These are phyloP conservation scores for Hozukius guyotensis DNA, from an alignment of 2,797 vertebrate genomes.

Conservation along the genomic window DNA sequence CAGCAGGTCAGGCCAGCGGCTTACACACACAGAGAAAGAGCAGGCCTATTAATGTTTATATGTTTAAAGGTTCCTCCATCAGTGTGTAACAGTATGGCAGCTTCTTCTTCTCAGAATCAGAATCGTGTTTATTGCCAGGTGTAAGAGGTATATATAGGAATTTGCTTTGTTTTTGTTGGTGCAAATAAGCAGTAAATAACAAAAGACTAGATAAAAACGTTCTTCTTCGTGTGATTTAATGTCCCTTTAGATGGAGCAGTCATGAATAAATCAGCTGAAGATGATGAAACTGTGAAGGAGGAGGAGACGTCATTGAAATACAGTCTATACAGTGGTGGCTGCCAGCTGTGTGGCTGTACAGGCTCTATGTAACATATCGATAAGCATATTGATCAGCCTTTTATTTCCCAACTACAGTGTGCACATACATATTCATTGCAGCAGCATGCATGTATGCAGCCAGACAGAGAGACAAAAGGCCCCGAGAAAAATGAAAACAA, in stretches of 20 bases:
- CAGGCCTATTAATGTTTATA: conserved; percentile 10
- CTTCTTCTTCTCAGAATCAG: not conserved
- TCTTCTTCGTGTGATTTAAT: not conserved
- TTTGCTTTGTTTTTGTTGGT: too few relatives aligned
- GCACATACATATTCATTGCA: conserved; percentile 10
- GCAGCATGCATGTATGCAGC: not conserved
- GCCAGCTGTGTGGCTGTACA: not conserved
- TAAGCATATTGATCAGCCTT: conserved; percentile 44
- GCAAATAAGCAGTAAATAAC: too few relatives aligned
- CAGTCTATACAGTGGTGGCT: not conserved
- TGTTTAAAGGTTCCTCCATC: conserved; percentile 4
- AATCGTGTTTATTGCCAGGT: too few relatives aligned
- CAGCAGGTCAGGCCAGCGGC: not conserved
- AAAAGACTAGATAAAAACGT: too few relatives aligned
- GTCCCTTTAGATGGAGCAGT: conserved; percentile 1
- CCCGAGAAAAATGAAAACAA: conserved; percentile 37
- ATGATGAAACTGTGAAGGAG: not conserved
- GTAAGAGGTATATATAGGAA: too few relatives aligned
- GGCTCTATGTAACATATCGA: conserved; percentile 42
- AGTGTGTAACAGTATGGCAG: not conserved
- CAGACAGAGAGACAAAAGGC: conserved; percentile 23
- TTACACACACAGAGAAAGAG: not conserved
- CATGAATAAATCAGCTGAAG: conserved; percentile 37
- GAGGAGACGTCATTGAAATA: not conserved
- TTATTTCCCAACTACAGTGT: conserved; percentile 21